phyloP scores from a whole-genome alignment of 2,797 vertebrate genomes.

The Anableps anableps region DNA sequence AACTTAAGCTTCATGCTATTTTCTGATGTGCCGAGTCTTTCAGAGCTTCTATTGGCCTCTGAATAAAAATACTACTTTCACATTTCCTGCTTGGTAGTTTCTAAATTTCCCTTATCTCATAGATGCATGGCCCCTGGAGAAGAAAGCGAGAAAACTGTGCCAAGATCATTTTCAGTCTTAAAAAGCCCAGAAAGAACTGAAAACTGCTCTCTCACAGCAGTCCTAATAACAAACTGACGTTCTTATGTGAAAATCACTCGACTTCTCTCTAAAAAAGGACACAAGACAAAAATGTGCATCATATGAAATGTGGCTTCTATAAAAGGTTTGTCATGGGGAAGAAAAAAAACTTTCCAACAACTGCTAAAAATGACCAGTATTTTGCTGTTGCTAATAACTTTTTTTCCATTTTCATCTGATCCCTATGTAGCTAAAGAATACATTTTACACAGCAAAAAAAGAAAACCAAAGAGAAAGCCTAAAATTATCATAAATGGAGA shows the following conservation, averaged over 20 bases:
- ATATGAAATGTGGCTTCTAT: not conserved
- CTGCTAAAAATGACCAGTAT: slow-evolving; percentile 7
- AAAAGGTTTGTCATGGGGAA: slow-evolving; percentile 26
- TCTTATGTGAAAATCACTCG: not conserved
- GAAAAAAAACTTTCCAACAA: slow-evolving; percentile 1
- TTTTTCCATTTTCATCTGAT: not conserved
- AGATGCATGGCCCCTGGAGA: not conserved
- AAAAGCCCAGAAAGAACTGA: not conserved
- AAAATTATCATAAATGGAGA: slow-evolving; percentile 1
- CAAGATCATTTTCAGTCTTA: not conserved
- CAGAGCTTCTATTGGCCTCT: not conserved
- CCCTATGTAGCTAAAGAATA: not conserved
- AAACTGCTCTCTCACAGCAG: not conserved
- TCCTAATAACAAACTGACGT: not conserved
- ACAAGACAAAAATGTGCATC: not conserved
- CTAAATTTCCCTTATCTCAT: not conserved
- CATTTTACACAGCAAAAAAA: slow-evolving; percentile 11
- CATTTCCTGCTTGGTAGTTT: not conserved
- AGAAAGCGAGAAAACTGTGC: not conserved
- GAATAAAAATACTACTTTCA: not conserved
- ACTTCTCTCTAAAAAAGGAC: not conserved
- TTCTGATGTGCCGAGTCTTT: not conserved
- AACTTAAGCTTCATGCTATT: not conserved
- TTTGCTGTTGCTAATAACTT: slow-evolving; percentile 6
- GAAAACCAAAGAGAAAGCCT: slow-evolving; percentile 14